Evolutionary conservation across 2,888 invertebrate genomes (phyloP), one percentile per base, ranked within the genome.

Genomic region (Chrysina gloriosa): DNA sequence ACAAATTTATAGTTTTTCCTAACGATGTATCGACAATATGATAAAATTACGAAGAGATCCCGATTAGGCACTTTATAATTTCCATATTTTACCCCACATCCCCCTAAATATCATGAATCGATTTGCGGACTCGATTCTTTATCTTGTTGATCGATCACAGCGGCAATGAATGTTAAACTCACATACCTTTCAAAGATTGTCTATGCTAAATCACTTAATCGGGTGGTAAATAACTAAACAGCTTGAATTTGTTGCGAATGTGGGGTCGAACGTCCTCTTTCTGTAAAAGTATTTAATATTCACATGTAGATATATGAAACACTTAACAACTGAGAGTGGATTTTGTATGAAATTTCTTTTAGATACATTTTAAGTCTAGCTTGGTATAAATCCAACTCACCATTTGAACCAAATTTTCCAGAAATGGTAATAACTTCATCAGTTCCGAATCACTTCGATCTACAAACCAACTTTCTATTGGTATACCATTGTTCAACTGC

Each of bases 391-490:
- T n/a, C n/a, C 42, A 61, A 84, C 87, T 84, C 84, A 93, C 95
- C 86, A 92, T 89, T 80, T 89, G 87, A 47, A 93, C 91, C 71
- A 96, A 86, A 77, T 91, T 89, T 82, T 97, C 95, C 74, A 98
- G 85, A 85, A 97, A 97, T 29, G 97, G 97, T 83, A 97, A 84
- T 74, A 97, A 84, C 80, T 97, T 96, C 77, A 96, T 89, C 63
- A 98, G 87, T 80, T 97, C 97, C 34, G 90, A 90, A 84, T 97
- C 97, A 61, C 88, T 89, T 78, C 92, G 89, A 84, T 97, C 96
- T 73, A 94, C 91, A 84, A 97, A 98, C 97, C 97, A 97, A 83
- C 96, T 96, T 85, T 96, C 96, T 74, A 98, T 97, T 0, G 97
- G 97, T 74, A 97, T 97, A 23, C 97, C 97, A 84, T 97, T 97